Evolutionary conservation across 2,888 invertebrate genomes (phyloP).

Genomic region (Tanytarsus gracilentus): DNA sequence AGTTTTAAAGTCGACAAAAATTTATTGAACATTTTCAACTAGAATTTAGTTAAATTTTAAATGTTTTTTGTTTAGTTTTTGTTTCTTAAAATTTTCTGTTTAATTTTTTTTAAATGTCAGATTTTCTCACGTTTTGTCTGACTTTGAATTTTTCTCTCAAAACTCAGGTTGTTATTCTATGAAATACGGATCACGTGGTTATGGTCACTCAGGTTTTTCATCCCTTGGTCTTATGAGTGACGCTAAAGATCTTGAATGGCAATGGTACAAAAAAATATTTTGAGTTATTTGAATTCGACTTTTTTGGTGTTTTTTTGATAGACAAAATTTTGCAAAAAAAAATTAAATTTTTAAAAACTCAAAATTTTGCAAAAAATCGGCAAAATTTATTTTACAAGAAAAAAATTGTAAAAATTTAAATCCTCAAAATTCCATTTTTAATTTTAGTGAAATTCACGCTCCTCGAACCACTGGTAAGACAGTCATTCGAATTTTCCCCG

Average conservation of each 20-base stretch:
- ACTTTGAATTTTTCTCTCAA: no score
- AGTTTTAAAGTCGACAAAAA: background rate
- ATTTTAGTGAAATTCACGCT: conserved; percentile 56
- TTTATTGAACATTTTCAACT: background rate
- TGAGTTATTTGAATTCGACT: conserved; percentile 42
- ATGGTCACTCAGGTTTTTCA: conserved; percentile 84
- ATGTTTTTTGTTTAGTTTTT: no score
- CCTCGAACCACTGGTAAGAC: conserved; percentile 67
- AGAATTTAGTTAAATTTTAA: no score
- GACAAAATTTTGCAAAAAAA: background rate
- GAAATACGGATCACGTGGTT: conserved; percentile 88
- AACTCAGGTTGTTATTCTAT: conserved; percentile 96
- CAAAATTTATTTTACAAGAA: background rate
- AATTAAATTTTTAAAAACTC: no score
- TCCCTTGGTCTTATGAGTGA: conserved; percentile 77
- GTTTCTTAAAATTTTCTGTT: no score
- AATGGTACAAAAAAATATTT: conserved; percentile 51
- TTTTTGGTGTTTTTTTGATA: conserved; percentile 30
- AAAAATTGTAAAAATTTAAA: no score
- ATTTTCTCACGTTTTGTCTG: no score
- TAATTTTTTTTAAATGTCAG: conserved; percentile 21
- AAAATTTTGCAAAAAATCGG: background rate
- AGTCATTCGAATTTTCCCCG: no score
- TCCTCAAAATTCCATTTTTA: conserved; percentile 22
- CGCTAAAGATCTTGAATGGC: conserved; percentile 66